phyloP scores from a whole-genome alignment of 1,140 invertebrate genomes.

The Hyphantria cunea region DNA sequence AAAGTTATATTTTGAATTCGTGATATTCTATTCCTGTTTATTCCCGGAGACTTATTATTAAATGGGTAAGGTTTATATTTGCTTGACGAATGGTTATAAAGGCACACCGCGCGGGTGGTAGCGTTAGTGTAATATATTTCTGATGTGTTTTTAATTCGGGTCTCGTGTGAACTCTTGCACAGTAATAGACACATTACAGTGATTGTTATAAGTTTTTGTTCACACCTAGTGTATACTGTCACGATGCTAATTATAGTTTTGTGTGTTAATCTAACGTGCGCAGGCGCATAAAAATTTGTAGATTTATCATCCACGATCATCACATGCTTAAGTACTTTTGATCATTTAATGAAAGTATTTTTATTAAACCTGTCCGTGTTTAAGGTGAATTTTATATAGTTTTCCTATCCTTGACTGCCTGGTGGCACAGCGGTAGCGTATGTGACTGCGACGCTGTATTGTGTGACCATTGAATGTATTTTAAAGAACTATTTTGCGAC shows the following conservation, averaged over 20 bases:
- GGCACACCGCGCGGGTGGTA: conserved; percentile 56
- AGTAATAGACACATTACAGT: conserved; percentile 69
- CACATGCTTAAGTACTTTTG: background rate
- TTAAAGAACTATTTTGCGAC: too few species aligned
- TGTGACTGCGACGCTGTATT: too few species aligned
- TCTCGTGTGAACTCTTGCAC: conserved; percentile 71
- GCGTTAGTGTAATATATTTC: conserved; percentile 73
- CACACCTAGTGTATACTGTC: conserved; percentile 2
- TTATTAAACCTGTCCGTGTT: too few species aligned
- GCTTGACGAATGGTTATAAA: conserved; percentile 9
- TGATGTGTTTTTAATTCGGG: conserved; percentile 76
- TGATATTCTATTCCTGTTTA: background rate
- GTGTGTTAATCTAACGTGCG: background rate
- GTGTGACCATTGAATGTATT: too few species aligned
- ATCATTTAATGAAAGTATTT: too few species aligned
- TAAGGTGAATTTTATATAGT: too few species aligned
- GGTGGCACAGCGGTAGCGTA: too few species aligned
- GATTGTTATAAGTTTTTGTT: conserved; percentile 32
- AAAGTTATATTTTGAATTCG: conserved; percentile 33
- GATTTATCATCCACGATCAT: background rate
- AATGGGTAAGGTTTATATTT: conserved; percentile 34
- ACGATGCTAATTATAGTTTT: conserved; percentile 9
- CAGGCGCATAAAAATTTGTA: background rate
- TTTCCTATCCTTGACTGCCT: too few species aligned
- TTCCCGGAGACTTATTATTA: conserved; percentile 13